These are phyloP conservation scores for Catocala nupta DNA, from an alignment of 2,888 invertebrate species.

Conservation along the genomic window DNA sequence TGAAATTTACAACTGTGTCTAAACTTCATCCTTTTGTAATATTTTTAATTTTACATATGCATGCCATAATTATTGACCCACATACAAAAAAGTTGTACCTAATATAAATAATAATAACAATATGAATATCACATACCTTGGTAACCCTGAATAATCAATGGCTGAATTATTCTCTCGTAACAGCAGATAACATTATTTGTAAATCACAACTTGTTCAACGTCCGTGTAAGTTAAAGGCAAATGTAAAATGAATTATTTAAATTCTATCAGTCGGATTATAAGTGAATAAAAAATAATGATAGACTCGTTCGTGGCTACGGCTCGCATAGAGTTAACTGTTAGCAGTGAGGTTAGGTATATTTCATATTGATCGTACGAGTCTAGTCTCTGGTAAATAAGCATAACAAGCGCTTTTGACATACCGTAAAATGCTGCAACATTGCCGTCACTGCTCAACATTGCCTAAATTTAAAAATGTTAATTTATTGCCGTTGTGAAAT, in stretches of 20 bases:
- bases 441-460: too few species aligned
- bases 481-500: too few species aligned
- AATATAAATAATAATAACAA: too few species aligned
- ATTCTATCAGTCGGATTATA: constrained; percentile 21
- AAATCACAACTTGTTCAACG: constrained; percentile 26
- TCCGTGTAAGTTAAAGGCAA: constrained; percentile 23
- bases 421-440: not conserved
- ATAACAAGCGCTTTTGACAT: constrained; percentile 49
- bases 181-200: too few species aligned
- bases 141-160: too few species aligned
- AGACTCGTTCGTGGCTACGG: constrained; percentile 34
- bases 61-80: constrained; percentile 1
- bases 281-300: constrained; percentile 30
- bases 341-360: constrained; percentile 54
- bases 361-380: constrained; percentile 54
- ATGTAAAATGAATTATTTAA: constrained; percentile 38
- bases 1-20: too few species aligned
- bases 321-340: constrained; percentile 40
- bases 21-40: too few species aligned
- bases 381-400: constrained; percentile 43
- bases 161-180: too few species aligned
- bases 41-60: constrained; percentile 2
- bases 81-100: too few species aligned
- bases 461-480: too few species aligned
- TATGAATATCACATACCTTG: too few species aligned